phyloP scores from a whole-genome alignment of 2,113 vertebrate genomes.

The Galeopterus variegatus region DNA sequence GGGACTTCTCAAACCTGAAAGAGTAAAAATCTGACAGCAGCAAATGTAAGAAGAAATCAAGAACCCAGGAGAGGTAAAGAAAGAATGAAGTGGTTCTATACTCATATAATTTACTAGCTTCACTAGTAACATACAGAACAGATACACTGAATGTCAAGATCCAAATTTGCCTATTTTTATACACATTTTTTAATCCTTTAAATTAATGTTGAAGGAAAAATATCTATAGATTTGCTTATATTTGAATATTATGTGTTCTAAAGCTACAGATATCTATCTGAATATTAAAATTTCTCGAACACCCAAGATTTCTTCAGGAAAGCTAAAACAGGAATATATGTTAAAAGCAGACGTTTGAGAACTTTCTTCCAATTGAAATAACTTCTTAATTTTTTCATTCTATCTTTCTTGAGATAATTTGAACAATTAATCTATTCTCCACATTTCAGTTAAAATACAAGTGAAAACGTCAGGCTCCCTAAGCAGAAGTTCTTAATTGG shows the following conservation, averaged over 20 bases:
- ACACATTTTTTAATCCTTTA: slow-evolving; percentile 8
- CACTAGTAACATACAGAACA: slow-evolving; percentile 13
- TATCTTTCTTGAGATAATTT: slow-evolving; percentile 1
- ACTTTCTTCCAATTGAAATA: neutral
- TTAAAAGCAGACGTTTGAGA: neutral
- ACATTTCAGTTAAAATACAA: slow-evolving; percentile 50
- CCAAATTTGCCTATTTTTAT: neutral
- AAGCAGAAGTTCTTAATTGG: neutral
- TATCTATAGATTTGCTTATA: slow-evolving; percentile 18
- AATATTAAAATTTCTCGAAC: slow-evolving; percentile 60
- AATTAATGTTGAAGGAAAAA: neutral
- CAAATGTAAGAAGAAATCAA: slow-evolving; percentile 4
- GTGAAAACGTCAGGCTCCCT: neutral
- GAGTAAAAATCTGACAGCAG: neutral
- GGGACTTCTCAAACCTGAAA: neutral
- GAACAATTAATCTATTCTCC: neutral
- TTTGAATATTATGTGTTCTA: slow-evolving; percentile 19
- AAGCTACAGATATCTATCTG: slow-evolving; percentile 11
- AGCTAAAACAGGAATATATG: slow-evolving; percentile 10
- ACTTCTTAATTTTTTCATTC: slow-evolving; percentile 28
- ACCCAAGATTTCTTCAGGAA: slow-evolving; percentile 41
- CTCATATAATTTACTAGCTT: neutral
- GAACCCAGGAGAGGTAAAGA: neutral
- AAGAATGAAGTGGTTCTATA: neutral
- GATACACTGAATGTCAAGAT: neutral